phyloP scores from a whole-genome alignment of 2,113 vertebrate genomes.

The Tyrannus savana region DNA sequence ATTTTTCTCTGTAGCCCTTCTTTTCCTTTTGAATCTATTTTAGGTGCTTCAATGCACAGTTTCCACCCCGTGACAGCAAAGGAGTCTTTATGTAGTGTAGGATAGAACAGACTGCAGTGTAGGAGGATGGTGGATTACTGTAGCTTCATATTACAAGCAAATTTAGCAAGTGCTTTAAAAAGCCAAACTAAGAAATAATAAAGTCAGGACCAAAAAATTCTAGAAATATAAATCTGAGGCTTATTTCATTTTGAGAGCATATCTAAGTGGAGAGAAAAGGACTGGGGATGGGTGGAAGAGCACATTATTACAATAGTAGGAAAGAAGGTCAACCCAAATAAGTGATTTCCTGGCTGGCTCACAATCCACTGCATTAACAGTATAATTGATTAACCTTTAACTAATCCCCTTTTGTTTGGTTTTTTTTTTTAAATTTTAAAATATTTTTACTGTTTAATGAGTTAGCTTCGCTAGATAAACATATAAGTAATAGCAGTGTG shows the following conservation, averaged over 20 bases:
- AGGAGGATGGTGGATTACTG: constrained; percentile 46
- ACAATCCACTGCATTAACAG: neutral
- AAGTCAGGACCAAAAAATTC: neutral
- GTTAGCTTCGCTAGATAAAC: neutral
- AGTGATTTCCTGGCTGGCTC: neutral
- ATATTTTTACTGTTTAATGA: neutral
- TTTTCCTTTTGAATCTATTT: constrained; percentile 49
- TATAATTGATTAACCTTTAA: neutral
- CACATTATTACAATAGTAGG: neutral
- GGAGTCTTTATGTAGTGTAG: constrained; percentile 11
- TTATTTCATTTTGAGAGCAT: neutral
- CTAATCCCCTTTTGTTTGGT: neutral
- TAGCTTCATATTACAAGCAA: constrained; percentile 3
- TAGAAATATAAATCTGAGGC: neutral
- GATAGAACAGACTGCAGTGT: constrained; percentile 58
- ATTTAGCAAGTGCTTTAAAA: constrained; percentile 57
- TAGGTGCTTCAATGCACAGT: neutral
- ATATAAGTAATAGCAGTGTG: neutral
- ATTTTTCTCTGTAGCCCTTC: neutral
- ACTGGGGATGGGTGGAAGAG: neutral
- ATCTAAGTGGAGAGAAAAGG: neutral
- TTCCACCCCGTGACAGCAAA: constrained; percentile 15
- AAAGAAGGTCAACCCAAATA: neutral
- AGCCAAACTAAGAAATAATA: constrained; percentile 34
- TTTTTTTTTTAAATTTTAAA: neutral